Evolutionary conservation across 2,797 vertebrate species (phyloP).

Genomic region (Labeo calbasu): DNA sequence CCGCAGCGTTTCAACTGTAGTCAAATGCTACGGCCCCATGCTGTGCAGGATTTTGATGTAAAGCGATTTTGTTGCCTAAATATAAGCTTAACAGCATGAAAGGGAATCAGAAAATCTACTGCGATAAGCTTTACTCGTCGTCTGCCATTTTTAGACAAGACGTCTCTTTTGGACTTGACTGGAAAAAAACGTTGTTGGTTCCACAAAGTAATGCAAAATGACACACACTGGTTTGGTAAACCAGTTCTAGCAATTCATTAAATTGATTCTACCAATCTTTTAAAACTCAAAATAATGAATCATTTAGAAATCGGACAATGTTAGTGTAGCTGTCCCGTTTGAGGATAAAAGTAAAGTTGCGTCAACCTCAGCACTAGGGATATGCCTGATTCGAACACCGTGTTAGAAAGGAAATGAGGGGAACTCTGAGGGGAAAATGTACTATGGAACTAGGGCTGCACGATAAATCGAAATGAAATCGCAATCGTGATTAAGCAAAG

Average conservation of each 20-base stretch:
- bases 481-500: no score
- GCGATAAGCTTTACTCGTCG: background rate
- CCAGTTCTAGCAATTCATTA: background rate
- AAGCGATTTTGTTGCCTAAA: constrained; percentile 1
- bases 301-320: background rate
- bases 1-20: constrained; percentile 22
- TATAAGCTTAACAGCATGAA: background rate
- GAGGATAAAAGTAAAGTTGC: no score
- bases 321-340: background rate
- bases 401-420: no score
- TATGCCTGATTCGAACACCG: no score
- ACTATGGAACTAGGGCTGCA: no score
- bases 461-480: no score
- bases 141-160: background rate
- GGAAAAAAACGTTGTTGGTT: background rate
- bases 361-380: no score
- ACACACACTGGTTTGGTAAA: background rate
- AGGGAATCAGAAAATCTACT: constrained; percentile 4
- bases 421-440: no score
- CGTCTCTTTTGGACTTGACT: background rate
- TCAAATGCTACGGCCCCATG: constrained; percentile 19
- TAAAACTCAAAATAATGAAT: background rate
- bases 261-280: background rate
- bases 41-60: constrained; percentile 28
- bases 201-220: background rate